Base-by-base conservation (phyloP, 1,140 invertebrate genomes). In the Pantala flavescens region DNA sequence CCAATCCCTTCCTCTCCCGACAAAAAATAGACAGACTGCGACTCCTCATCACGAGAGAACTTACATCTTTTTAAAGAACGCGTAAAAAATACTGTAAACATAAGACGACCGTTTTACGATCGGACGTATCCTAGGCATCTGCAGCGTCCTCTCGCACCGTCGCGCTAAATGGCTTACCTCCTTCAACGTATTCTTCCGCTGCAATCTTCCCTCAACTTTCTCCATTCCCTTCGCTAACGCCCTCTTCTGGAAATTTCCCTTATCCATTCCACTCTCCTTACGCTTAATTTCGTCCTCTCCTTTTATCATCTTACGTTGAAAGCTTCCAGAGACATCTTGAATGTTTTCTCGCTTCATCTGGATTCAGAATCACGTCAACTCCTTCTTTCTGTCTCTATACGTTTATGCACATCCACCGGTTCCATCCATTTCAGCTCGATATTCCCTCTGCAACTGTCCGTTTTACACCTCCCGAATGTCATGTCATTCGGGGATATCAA, bases 271-370 rank as follows among this genome's bases (percentile, higher is more conserved):
- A 63, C 49, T 16, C n/a, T 63, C n/a, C 49, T 3, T 63, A 63
- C 49, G 12, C 49, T 63, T 63, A 63, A 63, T 63, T 63, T 63
- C n/a, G 16, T 63, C 49, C 49, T 3, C 49, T 63, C 49, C 49
- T 63, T 63, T 63, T 63, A 63, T 63, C 49, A 63, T 63, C 49
- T 63, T 63, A 63, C 49, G 3, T 63, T 63, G 49, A 63, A 63
- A 63, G 49, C 49, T 63, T 63, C 49, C n/a, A 3, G 9, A 63
- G 49, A 63, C 49, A 21, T 63, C 49, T 63, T 12, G 12, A 63
- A 63, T 21, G n/a, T 63, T 63, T 63, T 63, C 49, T 63, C 49
- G 49, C 49, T 63, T 63, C 49, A 63, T 63, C 49, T 63, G 49
- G 49, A 63, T 63, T 63, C 49, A 63, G 12, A 63, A 63, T 63